These are phyloP conservation scores for Ceratina australensis DNA, from an alignment of 1,140 invertebrate genomes.

Conservation along the genomic window DNA sequence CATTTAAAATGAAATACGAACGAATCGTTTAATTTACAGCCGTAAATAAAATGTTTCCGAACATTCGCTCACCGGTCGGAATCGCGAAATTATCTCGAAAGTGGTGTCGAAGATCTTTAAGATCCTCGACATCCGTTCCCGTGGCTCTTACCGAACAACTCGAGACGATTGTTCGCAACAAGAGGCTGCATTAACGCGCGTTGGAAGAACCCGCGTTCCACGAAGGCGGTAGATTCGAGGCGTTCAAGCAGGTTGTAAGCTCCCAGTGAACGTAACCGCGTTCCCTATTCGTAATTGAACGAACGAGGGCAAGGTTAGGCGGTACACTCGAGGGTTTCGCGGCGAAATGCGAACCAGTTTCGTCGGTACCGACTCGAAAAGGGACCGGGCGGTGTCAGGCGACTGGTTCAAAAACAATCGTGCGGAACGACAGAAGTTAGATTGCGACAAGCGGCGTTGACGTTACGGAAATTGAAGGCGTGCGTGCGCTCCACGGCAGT, in stretches of 20 bases:
- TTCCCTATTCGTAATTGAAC: constrained; percentile 49
- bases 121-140: background rate
- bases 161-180: background rate
- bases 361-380: background rate
- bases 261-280: constrained; percentile 9
- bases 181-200: background rate
- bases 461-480: constrained; percentile 58
- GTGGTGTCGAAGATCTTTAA: background rate
- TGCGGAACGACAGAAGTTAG: constrained; percentile 54
- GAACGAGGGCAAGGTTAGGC: constrained; percentile 28
- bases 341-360: background rate
- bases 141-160: background rate
- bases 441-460: constrained; percentile 57
- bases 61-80: background rate
- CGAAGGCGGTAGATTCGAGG: no score
- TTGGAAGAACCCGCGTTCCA: background rate
- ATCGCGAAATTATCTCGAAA: background rate
- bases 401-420: constrained; percentile 48
- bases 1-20: background rate
- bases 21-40: background rate
- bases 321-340: background rate
- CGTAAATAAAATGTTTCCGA: background rate
- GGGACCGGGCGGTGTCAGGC: no score
- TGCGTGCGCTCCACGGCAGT: constrained; percentile 37
- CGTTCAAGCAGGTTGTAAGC: background rate